Percentiles rank a stretch among this genome's conserved stretches.
Evolutionary conservation across 2,888 invertebrate species (phyloP).

Genomic region (Hyposoter didymator): DNA sequence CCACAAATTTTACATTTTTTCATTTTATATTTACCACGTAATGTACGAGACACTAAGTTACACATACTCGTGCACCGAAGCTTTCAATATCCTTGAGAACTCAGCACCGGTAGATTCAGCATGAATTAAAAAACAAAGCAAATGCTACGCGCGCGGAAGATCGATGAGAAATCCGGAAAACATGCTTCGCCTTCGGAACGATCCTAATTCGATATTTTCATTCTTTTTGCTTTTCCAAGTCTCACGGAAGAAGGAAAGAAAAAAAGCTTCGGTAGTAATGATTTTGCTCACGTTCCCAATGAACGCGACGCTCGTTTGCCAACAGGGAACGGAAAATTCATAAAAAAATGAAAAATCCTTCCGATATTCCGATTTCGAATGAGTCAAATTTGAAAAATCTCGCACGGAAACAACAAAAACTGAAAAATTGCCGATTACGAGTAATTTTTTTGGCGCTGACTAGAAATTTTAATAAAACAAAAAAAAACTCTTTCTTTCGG

Average conservation of each 20-base stretch:
- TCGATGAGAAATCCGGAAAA: slow-evolving; percentile 58
- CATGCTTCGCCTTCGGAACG: slow-evolving; percentile 49
- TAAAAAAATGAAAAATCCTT: no score
- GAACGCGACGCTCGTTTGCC: no score
- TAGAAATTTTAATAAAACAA: no score
- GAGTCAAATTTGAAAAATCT: no score
- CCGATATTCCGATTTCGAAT: no score
- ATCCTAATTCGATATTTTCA: slow-evolving; percentile 11
- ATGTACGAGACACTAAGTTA: neutral
- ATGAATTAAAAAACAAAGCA: slow-evolving; percentile 13
- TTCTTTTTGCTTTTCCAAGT: neutral
- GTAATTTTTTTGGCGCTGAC: no score
- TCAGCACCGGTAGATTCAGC: slow-evolving; percentile 47
- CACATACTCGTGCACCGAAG: neutral
- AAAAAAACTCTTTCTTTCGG: no score
- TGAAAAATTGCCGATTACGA: no score
- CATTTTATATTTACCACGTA: neutral
- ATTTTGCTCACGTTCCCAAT: no score
- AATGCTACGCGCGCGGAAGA: neutral
- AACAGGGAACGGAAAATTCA: no score
- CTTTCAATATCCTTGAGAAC: slow-evolving; percentile 46
- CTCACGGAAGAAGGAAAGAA: neutral
- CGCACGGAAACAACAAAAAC: no score
- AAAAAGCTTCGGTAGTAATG: neutral
- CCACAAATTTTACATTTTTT: slow-evolving; percentile 1